phyloP scores from a whole-genome alignment of 2,797 vertebrate species.

The Myotis planiceps region DNA sequence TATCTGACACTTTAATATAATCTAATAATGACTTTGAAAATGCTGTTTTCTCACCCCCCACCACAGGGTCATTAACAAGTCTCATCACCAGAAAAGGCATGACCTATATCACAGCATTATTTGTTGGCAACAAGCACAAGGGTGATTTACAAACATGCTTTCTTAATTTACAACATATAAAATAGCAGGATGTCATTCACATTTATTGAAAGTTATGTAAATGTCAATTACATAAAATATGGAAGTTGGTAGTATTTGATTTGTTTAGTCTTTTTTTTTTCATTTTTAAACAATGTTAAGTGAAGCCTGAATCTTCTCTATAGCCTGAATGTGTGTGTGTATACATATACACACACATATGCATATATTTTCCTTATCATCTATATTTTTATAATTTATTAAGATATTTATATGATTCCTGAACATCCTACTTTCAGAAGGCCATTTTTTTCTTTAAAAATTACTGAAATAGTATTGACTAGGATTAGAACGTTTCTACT shows the following conservation, averaged over 20 bases:
- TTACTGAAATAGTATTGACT: background rate
- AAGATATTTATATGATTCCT: background rate
- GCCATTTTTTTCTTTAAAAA: background rate
- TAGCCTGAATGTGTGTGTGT: background rate
- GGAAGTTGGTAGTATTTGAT: background rate
- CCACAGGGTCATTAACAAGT: background rate
- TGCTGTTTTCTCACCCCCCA: background rate
- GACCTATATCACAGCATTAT: background rate
- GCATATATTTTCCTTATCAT: background rate
- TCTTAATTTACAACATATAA: background rate
- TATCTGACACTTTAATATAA: background rate
- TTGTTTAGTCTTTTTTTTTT: background rate
- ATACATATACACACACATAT: too few species aligned
- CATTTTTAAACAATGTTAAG: background rate
- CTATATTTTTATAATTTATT: background rate
- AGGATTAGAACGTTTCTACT: background rate
- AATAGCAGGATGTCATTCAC: background rate
- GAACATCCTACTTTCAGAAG: background rate
- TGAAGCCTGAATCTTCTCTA: background rate
- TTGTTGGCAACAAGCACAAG: background rate
- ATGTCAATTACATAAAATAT: background rate
- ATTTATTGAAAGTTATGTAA: background rate
- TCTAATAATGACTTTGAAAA: background rate
- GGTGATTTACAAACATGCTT: background rate
- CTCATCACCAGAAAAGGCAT: background rate